Percentiles rank a stretch among this genome's conserved stretches.
phyloP scores from a whole-genome alignment of 2,888 invertebrate genomes.

The Euspilapteryx auroguttella region DNA sequence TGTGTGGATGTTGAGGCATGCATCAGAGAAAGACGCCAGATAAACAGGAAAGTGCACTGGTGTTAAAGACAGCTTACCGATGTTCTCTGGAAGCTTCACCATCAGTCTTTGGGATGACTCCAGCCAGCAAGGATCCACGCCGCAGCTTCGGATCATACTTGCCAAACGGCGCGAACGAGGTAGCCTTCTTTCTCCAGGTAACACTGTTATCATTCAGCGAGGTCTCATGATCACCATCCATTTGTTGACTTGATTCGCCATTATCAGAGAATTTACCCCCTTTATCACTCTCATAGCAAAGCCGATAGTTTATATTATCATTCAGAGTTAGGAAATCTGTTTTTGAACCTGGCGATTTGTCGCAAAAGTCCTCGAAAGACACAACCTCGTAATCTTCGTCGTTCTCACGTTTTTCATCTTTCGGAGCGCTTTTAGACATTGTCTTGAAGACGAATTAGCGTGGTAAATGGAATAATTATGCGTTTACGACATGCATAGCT shows the following conservation, averaged over 20 bases:
- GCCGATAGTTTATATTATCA: constrained; percentile 52
- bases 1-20: no score
- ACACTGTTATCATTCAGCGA: constrained; percentile 35
- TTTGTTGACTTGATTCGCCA: constrained; percentile 31
- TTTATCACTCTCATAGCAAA: constrained; percentile 43
- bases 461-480: no score
- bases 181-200: constrained; percentile 26
- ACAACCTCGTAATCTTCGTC: constrained; percentile 56
- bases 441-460: no score
- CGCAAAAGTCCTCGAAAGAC: constrained; percentile 64
- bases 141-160: constrained; percentile 21
- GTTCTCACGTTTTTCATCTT: constrained; percentile 13
- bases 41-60: constrained; percentile 1
- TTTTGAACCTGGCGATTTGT: constrained; percentile 50
- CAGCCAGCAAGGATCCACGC: constrained; percentile 30
- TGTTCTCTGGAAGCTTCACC: constrained; percentile 31
- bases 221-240: constrained; percentile 33
- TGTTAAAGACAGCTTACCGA: constrained; percentile 18
- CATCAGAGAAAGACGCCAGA: not conserved
- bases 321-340: constrained; percentile 58
- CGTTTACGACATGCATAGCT: no score
- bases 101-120: constrained; percentile 34
- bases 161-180: constrained; percentile 40
- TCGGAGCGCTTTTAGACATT: not conserved
- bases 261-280: constrained; percentile 21